These are phyloP conservation scores for Nesoenas mayeri DNA, from an alignment of 2,113 vertebrate genomes.

Conservation along the genomic window DNA sequence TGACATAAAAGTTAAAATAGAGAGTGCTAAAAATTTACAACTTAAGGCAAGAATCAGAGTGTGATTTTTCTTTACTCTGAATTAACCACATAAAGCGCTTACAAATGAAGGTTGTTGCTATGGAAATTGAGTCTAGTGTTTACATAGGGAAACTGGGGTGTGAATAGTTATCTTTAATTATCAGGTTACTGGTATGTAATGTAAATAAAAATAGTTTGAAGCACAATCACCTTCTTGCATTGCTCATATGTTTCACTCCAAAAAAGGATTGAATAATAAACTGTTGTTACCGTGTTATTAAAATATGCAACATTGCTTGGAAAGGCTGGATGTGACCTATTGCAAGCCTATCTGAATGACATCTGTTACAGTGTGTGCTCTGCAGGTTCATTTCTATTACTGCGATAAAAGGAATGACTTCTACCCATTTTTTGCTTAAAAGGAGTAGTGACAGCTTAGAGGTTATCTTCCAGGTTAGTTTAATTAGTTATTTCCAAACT, in stretches of 20 bases:
- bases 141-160: not conserved
- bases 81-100: slow-evolving; percentile 2
- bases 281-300: not conserved
- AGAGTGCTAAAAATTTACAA: slow-evolving; percentile 81
- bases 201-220: slow-evolving; percentile 59
- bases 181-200: slow-evolving; percentile 36
- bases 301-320: slow-evolving; percentile 3
- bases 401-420: slow-evolving; percentile 16
- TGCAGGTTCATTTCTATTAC: not conserved
- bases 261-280: not conserved
- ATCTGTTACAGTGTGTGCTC: not conserved
- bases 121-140: slow-evolving; percentile 20
- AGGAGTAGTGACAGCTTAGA: not conserved
- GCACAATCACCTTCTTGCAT: slow-evolving; percentile 66
- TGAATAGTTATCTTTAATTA: slow-evolving; percentile 47
- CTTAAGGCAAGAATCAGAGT: slow-evolving; percentile 79
- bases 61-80: slow-evolving; percentile 47
- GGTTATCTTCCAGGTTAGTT: not conserved
- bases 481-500: slow-evolving; percentile 10
- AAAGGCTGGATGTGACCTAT: slow-evolving; percentile 5
- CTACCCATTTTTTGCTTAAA: not conserved
- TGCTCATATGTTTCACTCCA: slow-evolving; percentile 31
- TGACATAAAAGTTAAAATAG: slow-evolving; percentile 81
- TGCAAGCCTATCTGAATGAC: slow-evolving; percentile 9
- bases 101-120: slow-evolving; percentile 7